Conservation (phyloP, 2,888 invertebrate species). For the Ptilodon capucinus region DNA sequence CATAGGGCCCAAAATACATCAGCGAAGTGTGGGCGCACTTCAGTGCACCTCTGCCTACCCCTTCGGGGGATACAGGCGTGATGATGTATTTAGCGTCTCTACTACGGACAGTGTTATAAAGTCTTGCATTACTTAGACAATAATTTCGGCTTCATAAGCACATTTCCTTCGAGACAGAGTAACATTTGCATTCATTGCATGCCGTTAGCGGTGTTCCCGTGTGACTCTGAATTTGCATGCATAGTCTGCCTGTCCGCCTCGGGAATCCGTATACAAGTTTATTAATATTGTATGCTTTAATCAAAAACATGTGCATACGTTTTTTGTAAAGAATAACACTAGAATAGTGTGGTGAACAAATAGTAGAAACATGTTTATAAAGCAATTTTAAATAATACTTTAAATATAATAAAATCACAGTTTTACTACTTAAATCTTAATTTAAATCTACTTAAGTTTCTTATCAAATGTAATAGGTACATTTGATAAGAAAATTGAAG, state of each 20-base stretch:
- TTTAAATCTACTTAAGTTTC: no score
- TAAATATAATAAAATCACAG: no score
- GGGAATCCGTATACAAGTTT: slow-evolving; percentile 30
- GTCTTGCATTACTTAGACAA: slow-evolving; percentile 26
- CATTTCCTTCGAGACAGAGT: slow-evolving; percentile 30
- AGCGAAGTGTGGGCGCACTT: no score
- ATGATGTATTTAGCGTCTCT: no score
- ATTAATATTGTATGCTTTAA: slow-evolving; percentile 38
- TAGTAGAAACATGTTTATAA: neutral
- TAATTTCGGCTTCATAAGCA: slow-evolving; percentile 30
- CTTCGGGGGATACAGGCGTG: no score
- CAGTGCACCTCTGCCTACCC: no score
- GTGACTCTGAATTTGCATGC: slow-evolving; percentile 43
- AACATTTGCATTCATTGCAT: slow-evolving; percentile 53
- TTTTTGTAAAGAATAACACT: neutral
- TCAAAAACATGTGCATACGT: slow-evolving; percentile 20
- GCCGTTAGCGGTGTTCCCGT: slow-evolving; percentile 38
- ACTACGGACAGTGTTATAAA: slow-evolving; percentile 8
- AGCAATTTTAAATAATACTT: no score
- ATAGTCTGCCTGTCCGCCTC: slow-evolving; percentile 25
- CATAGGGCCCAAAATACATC: no score
- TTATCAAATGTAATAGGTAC: no score
- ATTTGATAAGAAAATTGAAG: no score
- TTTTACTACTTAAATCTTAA: no score
- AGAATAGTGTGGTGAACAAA: neutral